Base-by-base conservation (phyloP, 1,140 invertebrate species). In the Eriocheir sinensis region DNA sequence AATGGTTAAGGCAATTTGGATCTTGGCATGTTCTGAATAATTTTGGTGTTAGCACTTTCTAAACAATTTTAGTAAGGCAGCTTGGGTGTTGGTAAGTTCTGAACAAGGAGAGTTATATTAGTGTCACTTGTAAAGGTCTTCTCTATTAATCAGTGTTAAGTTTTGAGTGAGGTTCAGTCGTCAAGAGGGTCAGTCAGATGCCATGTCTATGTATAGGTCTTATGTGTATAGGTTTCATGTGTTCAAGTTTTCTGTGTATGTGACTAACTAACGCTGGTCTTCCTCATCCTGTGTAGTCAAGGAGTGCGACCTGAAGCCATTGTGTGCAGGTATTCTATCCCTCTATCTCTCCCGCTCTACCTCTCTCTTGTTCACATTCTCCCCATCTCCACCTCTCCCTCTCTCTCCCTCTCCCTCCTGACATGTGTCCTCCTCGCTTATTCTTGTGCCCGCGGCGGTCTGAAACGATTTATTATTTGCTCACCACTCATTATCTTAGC, bases 231-330 rank as follows among this genome's bases (percentile, higher is more conserved):
- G 21, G 38, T 38, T 40, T 0, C 40, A 21, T 36, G 9, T 9
- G 30, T 34, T 6, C 3, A 34, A 15, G 15, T 44, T 15, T 83
- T 12, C 15, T 44, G n/a, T 48, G 21, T 80, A 81, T 60, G 21
- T 93, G 40, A 94, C 88, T 85, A 60, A 60, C 48, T 90, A 60
- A 60, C 48, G 80, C 44, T 30, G 30, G 41, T 94, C 48, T 60
- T 81, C 53, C 38, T 36, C 79, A 32, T 83, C 41, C 30, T 40
- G 30, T 88, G 15, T 85, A 94, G 90, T 91, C 34, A 91, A 85
- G 89, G 90, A 94, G 79, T 94, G 93, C 93, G 60, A 94, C 36
- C 79, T 94, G 93, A 94, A 94, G 93, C 93, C 93, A 40, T 85
- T 94, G 72, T 94, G 93, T 91, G 93, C 93, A 94, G 93, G 93